Evolutionary conservation across 2,888 invertebrate genomes (phyloP), one percentile per base, ranked within the genome.

Genomic region (Cartodere bifasciata): DNA sequence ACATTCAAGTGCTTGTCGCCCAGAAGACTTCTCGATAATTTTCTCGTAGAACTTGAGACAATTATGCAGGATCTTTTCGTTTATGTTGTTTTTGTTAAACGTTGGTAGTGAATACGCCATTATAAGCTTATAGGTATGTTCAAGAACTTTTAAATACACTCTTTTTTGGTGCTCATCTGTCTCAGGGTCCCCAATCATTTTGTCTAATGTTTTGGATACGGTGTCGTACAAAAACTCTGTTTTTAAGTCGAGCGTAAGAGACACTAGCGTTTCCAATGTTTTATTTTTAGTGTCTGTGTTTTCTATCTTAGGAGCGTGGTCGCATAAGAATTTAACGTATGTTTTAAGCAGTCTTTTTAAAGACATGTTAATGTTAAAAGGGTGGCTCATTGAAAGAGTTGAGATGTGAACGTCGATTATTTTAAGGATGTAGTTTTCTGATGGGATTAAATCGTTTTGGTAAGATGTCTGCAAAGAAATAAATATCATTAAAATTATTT

Each of bases 1-100:
- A 34, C 72, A 70, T 47, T 86, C 80, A 48, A 90, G 71, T 0
- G 91, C 90, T 46, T 76, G 71, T 38, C 82, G 70, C 0, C 88
- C 90, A 0, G 81, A 72, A 0, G 80, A 70, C 38, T 83, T 83
- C 31, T 90, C 88, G 13, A 92, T 56, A 41, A 88, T 73, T 47
- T 77, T 77, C 53, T 88, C 87, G 74, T 91, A 81, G 49, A 87
- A 90, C 46, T 78, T 80, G 13, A 87, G 65, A 62, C 83, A 72
- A 39, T 74, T 71, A 37, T 72, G 70, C 23, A 73, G 51, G 27
- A 72, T 68, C 41, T 70, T 69, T 43, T 75, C 77, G 46, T 74
- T 69, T 9, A 78, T 49, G 23, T 52, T 43, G 28, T 46, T 48
- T 4, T 39, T 38, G 12, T 37, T 37, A 6, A 36, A 37, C 16